These are phyloP conservation scores for Neodiprion fabricii DNA, from an alignment of 1,140 invertebrate genomes.

Conservation along the genomic window DNA sequence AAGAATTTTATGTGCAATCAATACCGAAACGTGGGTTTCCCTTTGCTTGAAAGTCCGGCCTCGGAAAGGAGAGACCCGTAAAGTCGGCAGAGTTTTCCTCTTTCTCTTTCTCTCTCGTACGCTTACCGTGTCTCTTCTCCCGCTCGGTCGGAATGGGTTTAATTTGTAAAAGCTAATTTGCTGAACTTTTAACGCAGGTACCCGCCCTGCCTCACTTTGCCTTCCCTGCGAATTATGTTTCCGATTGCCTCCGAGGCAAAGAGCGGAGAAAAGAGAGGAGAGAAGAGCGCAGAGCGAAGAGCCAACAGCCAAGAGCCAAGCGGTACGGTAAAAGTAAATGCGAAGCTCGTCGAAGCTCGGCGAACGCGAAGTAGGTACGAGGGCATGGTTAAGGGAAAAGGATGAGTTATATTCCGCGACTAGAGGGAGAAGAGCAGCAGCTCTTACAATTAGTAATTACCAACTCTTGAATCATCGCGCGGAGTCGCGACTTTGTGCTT, in stretches of 20 bases:
- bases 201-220: constrained; percentile 19
- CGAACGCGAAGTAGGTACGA: background rate
- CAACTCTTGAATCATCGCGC: background rate
- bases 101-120: background rate
- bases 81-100: constrained; percentile 34
- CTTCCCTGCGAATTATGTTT: constrained; percentile 31
- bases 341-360: background rate
- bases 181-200: constrained; percentile 50
- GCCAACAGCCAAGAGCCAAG: background rate
- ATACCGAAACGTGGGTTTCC: background rate
- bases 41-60: constrained; percentile 4
- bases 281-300: background rate
- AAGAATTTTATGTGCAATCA: constrained; percentile 7
- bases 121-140: background rate
- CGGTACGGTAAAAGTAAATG: background rate
- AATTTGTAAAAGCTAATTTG: constrained; percentile 59
- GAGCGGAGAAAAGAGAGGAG: background rate
- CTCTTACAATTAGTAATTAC: background rate
- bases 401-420: background rate
- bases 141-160: constrained; percentile 39
- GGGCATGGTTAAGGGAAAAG: background rate
- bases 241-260: constrained; percentile 25
- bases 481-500: background rate
- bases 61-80: constrained; percentile 9
- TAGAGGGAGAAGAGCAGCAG: background rate